Percentiles rank a stretch among this genome's conserved stretches.
Conservation (phyloP, 2,797 vertebrate species). For the Hozukius guyotensis region DNA sequence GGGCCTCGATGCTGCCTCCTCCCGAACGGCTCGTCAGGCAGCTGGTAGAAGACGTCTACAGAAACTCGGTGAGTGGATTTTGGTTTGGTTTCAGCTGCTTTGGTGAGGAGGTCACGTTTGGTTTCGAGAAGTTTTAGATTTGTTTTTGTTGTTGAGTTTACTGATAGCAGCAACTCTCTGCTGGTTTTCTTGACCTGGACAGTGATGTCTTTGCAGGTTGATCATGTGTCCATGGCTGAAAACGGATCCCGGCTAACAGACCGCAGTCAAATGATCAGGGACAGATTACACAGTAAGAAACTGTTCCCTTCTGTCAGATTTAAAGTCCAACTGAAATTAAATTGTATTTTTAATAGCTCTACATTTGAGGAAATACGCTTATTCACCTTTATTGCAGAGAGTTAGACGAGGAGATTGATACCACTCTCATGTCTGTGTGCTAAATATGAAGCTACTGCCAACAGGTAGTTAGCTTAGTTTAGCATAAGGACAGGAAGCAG, state of each 20-base stretch:
- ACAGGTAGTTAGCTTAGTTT: neutral
- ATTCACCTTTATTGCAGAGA: neutral
- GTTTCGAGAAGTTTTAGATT: neutral
- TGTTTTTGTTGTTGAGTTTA: neutral
- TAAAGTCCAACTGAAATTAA: neutral
- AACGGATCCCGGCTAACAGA: conserved; percentile 76
- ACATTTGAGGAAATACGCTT: neutral
- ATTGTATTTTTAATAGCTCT: neutral
- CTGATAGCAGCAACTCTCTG: neutral
- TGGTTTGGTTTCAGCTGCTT: neutral
- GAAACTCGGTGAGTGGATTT: conserved; percentile 67
- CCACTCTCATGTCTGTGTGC: neutral
- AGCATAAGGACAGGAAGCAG: too few relatives aligned
- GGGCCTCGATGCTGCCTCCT: conserved; percentile 73
- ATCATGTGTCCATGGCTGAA: conserved; percentile 76
- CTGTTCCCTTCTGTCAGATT: neutral
- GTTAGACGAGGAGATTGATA: neutral
- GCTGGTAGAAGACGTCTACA: conserved; percentile 85
- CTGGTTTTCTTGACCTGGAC: conserved; percentile 15
- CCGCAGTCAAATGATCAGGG: conserved; percentile 87
- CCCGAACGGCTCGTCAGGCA: conserved; percentile 77
- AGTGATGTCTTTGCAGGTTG: conserved; percentile 74
- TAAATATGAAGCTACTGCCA: neutral
- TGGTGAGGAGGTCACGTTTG: neutral
- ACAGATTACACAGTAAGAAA: conserved; percentile 84